Base-by-base conservation (phyloP, 2,888 invertebrate genomes). In the Crepidodera aurea region DNA sequence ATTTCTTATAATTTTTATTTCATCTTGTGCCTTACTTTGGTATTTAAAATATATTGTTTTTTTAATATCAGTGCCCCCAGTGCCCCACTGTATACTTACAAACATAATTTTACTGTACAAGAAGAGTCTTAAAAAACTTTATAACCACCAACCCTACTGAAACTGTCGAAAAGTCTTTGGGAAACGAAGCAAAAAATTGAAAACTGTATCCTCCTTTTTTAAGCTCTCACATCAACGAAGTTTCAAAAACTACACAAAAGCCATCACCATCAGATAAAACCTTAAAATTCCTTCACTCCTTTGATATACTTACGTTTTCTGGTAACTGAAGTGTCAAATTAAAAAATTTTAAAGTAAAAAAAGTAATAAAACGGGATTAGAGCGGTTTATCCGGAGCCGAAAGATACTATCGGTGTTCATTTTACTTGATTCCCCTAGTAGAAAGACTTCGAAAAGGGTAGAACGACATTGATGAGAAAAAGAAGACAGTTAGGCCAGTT, bases 271-370 rank as follows among this genome's bases (percentile, higher is more conserved):
- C 54, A 44, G 54, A 54, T 54, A 39, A n/a, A 29, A 40, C 40
- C 29, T 29, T 37, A 40, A 53, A 27, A 27, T 54, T 29, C 19
- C 13, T 8, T 40, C 29, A 42, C 54, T 54, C 12, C 54, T 42
- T 54, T 44, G 44, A 54, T 32, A 29, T 5, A 40, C 42, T 32
- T 54, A 54, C 42, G 29, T 42, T 54, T 54, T 54, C 54, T 44
- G 54, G 54, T 42, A 54, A 44, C 54, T 54, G 54, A 32, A 54
- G 54, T 54, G 42, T 54, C 54, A 54, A 54, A 54, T 54, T 54
- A 54, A 54, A 54, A 53, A 54, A 54, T 42, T 42, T 44, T 54
- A 29, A 54, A 25, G 29, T 39, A 54, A 54, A 53, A 53, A 54
- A 54, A 44, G 54, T 54, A 54, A 54, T 54, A 54, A 54, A 54